A percentile compares a stretch with the other conserved stretches of the same genome.
These are phyloP conservation scores for Ceyx melanurus DNA, from an alignment of 2,113 vertebrate genomes.

Conservation along the genomic window DNA sequence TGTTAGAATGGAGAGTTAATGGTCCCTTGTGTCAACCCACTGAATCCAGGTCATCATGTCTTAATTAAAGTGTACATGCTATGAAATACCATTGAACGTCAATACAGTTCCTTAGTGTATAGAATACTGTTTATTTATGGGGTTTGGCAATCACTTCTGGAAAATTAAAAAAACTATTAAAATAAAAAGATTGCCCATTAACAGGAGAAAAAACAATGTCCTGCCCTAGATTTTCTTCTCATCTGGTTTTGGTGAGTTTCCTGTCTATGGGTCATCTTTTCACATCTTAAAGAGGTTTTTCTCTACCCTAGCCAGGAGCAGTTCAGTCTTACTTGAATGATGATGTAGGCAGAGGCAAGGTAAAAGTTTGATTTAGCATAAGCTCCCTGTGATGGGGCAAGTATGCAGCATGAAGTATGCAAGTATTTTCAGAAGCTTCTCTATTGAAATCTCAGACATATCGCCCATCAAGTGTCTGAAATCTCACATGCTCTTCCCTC, in stretches of 20 bases:
- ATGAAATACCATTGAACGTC: conserved; percentile 51
- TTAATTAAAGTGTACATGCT: conserved; percentile 69
- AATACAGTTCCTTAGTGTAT: conserved; percentile 54
- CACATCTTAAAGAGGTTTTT: neutral
- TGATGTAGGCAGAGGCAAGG: neutral
- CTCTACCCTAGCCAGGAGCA: rapidly evolving
- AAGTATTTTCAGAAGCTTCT: neutral
- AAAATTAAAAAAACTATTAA: conserved; percentile 29
- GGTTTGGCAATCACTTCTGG: conserved; percentile 45
- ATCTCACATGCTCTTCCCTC: neutral
- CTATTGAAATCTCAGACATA: neutral
- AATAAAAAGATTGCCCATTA: conserved; percentile 17
- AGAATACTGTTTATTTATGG: conserved; percentile 57
- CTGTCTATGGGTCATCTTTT: neutral
- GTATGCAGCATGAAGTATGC: neutral
- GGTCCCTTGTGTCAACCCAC: conserved; percentile 42
- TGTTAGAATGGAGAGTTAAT: conserved; percentile 53
- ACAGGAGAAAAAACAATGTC: neutral
- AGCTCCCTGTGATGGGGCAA: neutral
- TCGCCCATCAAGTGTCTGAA: neutral
- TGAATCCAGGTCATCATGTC: conserved; percentile 65
- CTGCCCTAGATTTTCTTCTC: neutral
- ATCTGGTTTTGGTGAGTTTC: neutral
- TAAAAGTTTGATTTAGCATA: neutral
- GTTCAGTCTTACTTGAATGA: neutral